phyloP scores from a whole-genome alignment of 2,797 vertebrate genomes.

The Sebastes wilsoni region DNA sequence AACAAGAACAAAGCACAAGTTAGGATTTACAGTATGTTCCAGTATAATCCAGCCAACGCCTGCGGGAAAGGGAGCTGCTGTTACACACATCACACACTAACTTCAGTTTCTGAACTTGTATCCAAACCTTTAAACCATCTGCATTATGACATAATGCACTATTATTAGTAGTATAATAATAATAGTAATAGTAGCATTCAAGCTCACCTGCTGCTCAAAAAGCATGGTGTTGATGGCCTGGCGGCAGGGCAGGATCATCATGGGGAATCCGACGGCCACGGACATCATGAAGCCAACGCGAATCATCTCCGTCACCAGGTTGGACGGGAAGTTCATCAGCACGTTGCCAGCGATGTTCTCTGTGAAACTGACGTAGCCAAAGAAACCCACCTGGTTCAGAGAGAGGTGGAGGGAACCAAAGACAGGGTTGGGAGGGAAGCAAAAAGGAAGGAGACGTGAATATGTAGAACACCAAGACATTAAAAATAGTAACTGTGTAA shows the following conservation, averaged over 20 bases:
- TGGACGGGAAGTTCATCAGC: constrained; percentile 97
- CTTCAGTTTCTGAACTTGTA: background rate
- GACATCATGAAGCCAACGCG: constrained; percentile 98
- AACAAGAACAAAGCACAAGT: background rate
- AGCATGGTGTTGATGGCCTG: constrained; percentile 98
- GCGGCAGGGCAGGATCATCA: constrained; percentile 98
- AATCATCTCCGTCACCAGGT: constrained; percentile 96
- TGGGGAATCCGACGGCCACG: constrained; percentile 95
- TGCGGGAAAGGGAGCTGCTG: background rate
- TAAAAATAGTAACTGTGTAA: background rate
- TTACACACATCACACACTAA: background rate
- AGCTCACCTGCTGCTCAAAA: constrained; percentile 96
- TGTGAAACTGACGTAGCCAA: constrained; percentile 96
- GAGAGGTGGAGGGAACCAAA: background rate
- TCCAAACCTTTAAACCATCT: background rate
- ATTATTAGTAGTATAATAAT: background rate
- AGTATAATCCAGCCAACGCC: background rate
- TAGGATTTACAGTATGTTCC: background rate
- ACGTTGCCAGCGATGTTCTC: constrained; percentile 95
- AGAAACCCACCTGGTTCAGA: constrained; percentile 91
- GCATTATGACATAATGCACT: background rate
- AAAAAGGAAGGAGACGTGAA: background rate
- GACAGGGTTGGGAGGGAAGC: background rate
- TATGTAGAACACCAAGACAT: background rate
- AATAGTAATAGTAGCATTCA: background rate